Evolutionary conservation across 1,140 invertebrate genomes (phyloP).

Genomic region (Drosophila pectinifera): DNA sequence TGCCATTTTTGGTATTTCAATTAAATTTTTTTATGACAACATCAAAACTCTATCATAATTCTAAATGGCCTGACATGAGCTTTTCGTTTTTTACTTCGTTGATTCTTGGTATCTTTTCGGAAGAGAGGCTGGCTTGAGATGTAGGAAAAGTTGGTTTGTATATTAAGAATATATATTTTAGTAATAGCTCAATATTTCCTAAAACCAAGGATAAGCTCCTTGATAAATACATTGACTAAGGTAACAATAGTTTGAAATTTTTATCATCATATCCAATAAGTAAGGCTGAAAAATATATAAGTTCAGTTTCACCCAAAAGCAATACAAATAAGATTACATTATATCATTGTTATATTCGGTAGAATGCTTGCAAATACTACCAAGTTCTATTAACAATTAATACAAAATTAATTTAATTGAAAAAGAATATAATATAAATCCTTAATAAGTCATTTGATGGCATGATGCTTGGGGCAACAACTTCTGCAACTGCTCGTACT

Average conservation of each 20-base stretch:
- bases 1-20: conserved; percentile 84
- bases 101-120: conserved; percentile 50
- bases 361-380: no score
- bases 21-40: conserved; percentile 84
- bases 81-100: conserved; percentile 41
- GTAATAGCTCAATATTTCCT: neutral
- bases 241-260: no score
- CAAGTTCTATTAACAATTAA: no score
- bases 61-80: conserved; percentile 78
- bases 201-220: no score
- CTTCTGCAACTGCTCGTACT: conserved; percentile 23
- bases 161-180: neutral
- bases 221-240: no score
- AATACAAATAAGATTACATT: no score
- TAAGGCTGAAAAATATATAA: no score
- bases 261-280: no score
- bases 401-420: no score
- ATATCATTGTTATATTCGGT: no score
- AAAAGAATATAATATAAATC: no score
- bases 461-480: neutral
- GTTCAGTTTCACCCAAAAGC: no score
- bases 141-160: neutral
- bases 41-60: conserved; percentile 84
- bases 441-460: neutral
- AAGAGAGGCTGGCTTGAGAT: conserved; percentile 17